Conservation (phyloP, 2,797 vertebrate genomes). For the Iguana delicatissima region DNA sequence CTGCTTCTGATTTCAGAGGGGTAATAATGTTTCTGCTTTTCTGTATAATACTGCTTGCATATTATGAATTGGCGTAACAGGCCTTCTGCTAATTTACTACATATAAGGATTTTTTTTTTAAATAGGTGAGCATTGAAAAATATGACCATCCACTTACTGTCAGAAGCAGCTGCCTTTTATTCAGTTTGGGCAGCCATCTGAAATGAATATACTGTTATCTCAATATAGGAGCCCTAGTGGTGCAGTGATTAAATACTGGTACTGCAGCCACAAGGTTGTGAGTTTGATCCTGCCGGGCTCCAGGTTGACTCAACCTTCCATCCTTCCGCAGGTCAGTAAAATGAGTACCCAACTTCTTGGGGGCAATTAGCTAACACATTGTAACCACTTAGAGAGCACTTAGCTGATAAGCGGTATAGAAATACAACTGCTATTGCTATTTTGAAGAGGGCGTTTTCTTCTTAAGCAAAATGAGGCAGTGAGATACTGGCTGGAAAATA, state of each 20-base stretch:
- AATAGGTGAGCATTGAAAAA: neutral
- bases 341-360: no score
- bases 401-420: no score
- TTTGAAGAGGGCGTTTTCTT: neutral
- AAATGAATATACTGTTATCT: slow-evolving; percentile 1
- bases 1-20: neutral
- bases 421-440: neutral
- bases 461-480: neutral
- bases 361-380: no score
- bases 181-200: neutral
- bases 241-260: no score
- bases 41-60: no score
- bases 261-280: no score
- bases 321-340: no score
- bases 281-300: no score
- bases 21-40: neutral
- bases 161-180: neutral
- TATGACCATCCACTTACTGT: no score
- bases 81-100: neutral
- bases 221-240: neutral
- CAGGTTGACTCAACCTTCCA: no score
- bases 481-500: neutral
- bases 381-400: no score
- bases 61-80: neutral
- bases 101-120: neutral